These are phyloP conservation scores for Caenorhabditis becei DNA, from an alignment of 2,888 invertebrate genomes.

Conservation along the genomic window DNA sequence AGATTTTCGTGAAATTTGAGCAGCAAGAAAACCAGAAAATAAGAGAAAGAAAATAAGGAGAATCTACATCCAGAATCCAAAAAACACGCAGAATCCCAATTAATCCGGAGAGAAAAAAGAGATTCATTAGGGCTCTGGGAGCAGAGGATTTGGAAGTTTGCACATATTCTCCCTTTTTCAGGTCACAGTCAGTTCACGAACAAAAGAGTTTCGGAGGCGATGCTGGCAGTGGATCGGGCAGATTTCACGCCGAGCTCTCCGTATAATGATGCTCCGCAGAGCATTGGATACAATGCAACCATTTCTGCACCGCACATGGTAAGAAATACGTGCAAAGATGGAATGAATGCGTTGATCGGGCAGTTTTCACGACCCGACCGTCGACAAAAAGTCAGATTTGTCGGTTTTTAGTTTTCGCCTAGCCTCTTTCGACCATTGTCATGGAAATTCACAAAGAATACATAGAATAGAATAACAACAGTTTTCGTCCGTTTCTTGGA, in stretches of 20 bases:
- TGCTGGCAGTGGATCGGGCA: conserved; percentile 90
- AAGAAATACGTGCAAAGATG: conserved; percentile 73
- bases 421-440: neutral
- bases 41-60: conserved; percentile 2
- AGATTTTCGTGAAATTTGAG: neutral
- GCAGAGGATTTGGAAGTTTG: neutral
- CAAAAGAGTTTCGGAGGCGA: conserved; percentile 88
- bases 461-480: too few species aligned
- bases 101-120: neutral
- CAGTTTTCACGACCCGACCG: neutral
- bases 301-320: conserved; percentile 98
- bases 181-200: conserved; percentile 89
- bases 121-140: neutral
- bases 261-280: conserved; percentile 92
- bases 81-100: conserved; percentile 4
- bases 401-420: neutral
- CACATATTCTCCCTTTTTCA: conserved; percentile 82
- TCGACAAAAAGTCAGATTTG: neutral
- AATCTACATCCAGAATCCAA: neutral
- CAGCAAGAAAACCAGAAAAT: neutral
- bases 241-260: conserved; percentile 88
- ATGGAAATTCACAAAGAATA: neutral
- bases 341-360: neutral
- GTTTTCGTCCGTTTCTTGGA: neutral
- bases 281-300: conserved; percentile 94